Percentiles rank a stretch among this genome's conserved stretches.
phyloP scores from a whole-genome alignment of 2,888 invertebrate genomes.

The Helicoverpa assulta region DNA sequence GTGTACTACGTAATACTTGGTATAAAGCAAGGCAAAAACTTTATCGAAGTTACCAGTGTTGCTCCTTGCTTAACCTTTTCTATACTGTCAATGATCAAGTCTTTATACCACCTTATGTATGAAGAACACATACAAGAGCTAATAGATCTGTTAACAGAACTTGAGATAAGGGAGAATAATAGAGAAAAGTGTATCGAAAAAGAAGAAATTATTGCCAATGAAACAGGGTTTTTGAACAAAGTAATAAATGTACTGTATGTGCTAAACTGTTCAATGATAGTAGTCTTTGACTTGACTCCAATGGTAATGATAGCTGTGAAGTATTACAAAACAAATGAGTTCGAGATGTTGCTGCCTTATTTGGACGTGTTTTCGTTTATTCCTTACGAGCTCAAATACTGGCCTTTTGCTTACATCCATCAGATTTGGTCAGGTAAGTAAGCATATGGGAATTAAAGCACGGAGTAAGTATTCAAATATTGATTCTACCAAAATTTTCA shows the following conservation, averaged over 20 bases:
- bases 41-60: conserved; percentile 67
- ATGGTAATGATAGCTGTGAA: conserved; percentile 66
- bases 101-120: conserved; percentile 54
- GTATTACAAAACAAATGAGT: conserved; percentile 65
- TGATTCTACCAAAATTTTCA: conserved; percentile 52
- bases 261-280: conserved; percentile 65
- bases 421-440: conserved; percentile 73
- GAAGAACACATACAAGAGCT: conserved; percentile 59
- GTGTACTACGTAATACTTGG: conserved; percentile 61
- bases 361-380: conserved; percentile 70
- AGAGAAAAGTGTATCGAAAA: conserved; percentile 46
- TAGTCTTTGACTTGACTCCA: conserved; percentile 68
- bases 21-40: conserved; percentile 58
- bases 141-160: conserved; percentile 51
- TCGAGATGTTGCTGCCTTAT: conserved; percentile 70
- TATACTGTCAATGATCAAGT: conserved; percentile 63
- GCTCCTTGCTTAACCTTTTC: conserved; percentile 66
- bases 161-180: conserved; percentile 59
- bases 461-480: neutral
- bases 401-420: conserved; percentile 71
- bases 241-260: conserved; percentile 65
- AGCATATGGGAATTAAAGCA: neutral
- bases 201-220: conserved; percentile 55
- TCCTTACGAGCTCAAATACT: conserved; percentile 67
- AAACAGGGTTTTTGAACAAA: conserved; percentile 61